Evolutionary conservation across 2,113 vertebrate genomes (phyloP).

Genomic region (Vulpes vulpes): DNA sequence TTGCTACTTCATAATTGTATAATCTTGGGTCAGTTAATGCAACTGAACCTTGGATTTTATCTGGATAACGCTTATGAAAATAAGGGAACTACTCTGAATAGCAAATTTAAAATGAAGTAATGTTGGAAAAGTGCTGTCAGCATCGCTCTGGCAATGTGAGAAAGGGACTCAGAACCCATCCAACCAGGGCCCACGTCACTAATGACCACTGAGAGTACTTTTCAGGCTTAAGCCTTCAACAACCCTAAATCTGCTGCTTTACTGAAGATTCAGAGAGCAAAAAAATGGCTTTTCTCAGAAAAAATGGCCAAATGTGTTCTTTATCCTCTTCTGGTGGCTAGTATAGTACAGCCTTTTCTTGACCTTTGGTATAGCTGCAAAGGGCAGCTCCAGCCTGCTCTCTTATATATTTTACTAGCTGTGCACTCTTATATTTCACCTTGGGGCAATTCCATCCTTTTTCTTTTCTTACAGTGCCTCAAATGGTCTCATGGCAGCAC

Average conservation of each 20-base stretch:
- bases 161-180: not conserved
- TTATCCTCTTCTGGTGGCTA: not conserved
- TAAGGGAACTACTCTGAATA: not conserved
- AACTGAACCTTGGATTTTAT: not conserved
- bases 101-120: constrained; percentile 29
- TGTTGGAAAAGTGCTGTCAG: not conserved
- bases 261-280: not conserved
- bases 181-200: not conserved
- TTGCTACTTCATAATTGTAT: not conserved
- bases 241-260: not conserved
- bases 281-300: not conserved
- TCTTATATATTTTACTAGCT: not conserved
- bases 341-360: not conserved
- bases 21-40: not conserved
- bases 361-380: not conserved
- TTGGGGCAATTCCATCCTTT: constrained; percentile 20
- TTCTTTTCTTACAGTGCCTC: not conserved
- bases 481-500: not conserved
- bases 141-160: not conserved
- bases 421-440: not conserved
- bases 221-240: not conserved
- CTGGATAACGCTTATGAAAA: not conserved
- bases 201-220: not conserved
- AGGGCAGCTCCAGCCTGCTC: not conserved
- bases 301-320: not conserved